These are phyloP conservation scores for Antitype chi DNA, from an alignment of 2,888 invertebrate genomes.

Conservation along the genomic window DNA sequence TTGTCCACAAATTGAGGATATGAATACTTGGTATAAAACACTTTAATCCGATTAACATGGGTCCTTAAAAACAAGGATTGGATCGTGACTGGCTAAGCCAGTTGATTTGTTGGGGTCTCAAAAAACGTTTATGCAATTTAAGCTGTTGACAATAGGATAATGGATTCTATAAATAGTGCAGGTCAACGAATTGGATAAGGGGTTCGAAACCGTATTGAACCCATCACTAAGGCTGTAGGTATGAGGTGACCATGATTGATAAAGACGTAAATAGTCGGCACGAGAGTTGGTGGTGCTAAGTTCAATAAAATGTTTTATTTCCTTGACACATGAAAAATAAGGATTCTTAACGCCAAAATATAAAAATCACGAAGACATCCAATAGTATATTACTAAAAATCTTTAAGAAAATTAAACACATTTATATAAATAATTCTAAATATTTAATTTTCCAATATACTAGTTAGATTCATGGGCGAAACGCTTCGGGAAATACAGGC, in stretches of 20 bases:
- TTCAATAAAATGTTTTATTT: neutral
- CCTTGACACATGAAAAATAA: neutral
- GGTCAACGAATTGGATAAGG: conserved; percentile 32
- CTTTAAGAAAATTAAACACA: neutral
- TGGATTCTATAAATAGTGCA: conserved; percentile 46
- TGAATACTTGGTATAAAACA: conserved; percentile 66
- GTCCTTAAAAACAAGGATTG: conserved; percentile 42
- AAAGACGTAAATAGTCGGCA: neutral
- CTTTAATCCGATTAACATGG: conserved; percentile 45
- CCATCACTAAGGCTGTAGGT: neutral
- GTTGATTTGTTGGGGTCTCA: conserved; percentile 30
- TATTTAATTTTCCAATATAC: neutral
- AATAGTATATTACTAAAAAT: neutral
- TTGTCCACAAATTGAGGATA: conserved; percentile 76
- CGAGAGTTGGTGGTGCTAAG: neutral
- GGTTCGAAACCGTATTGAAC: conserved; percentile 1
- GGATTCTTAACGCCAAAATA: neutral
- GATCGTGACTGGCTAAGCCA: conserved; percentile 21
- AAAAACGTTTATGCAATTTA: conserved; percentile 47
- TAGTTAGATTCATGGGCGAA: neutral
- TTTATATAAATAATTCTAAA: conserved; percentile 4
- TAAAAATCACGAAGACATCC: too few species aligned
- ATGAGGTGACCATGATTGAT: neutral
- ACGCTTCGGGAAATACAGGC: too few species aligned
- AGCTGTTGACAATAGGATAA: conserved; percentile 62